Conservation (phyloP, 2,797 vertebrate genomes). For the Ctenosaura bakeri region DNA sequence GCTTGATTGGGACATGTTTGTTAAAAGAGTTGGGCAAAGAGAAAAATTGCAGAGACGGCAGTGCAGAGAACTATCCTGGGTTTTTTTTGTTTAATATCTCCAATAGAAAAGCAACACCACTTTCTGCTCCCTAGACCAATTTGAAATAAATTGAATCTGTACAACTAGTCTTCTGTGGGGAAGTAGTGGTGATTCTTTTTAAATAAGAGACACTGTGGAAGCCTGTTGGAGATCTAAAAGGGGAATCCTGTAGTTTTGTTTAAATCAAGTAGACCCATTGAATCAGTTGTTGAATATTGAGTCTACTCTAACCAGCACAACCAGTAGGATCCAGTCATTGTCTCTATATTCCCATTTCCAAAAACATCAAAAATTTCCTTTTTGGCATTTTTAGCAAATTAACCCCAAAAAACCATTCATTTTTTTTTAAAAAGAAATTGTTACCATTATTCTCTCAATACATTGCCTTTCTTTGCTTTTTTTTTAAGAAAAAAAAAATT, state of each 20-base stretch:
- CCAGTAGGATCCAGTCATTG: background rate
- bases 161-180: background rate
- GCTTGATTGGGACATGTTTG: background rate
- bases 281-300: too few relatives aligned
- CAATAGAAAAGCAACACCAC: too few relatives aligned
- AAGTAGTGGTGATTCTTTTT: background rate
- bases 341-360: background rate
- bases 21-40: background rate
- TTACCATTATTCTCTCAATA: constrained; percentile 1
- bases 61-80: background rate
- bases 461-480: constrained; percentile 35
- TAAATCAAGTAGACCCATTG: too few relatives aligned
- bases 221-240: background rate
- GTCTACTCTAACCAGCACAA: too few relatives aligned
- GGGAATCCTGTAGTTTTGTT: too few relatives aligned
- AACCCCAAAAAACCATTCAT: background rate
- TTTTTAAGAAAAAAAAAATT: constrained; percentile 24
- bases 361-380: background rate
- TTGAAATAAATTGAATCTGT: too few relatives aligned
- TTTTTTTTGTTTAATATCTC: too few relatives aligned
- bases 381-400: background rate
- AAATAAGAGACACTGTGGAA: background rate
- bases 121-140: too few relatives aligned
- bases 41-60: background rate
- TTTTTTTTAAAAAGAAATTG: background rate